Conservation (phyloP, 2,797 vertebrate genomes). For the Rhinatrema bivittatum region DNA sequence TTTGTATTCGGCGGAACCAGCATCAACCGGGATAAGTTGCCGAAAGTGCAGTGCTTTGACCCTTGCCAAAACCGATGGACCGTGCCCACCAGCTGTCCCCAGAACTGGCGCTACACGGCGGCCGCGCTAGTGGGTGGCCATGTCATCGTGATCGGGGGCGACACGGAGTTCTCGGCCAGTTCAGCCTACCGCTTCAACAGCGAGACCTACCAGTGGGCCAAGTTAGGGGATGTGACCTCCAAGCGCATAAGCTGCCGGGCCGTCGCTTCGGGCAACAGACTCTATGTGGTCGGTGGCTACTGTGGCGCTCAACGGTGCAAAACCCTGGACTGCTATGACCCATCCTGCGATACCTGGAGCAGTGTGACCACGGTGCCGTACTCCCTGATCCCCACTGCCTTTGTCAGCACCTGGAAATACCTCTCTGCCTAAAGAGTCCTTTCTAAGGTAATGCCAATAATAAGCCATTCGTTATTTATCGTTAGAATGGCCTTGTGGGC, state of each 20-base stretch:
- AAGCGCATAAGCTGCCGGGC: constrained; percentile 77
- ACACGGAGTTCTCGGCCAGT: constrained; percentile 76
- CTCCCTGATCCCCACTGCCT: constrained; percentile 77
- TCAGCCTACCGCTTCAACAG: constrained; percentile 78
- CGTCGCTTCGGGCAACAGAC: constrained; percentile 70
- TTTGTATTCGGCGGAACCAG: constrained; percentile 78
- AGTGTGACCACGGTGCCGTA: constrained; percentile 77
- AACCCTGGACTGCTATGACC: constrained; percentile 77
- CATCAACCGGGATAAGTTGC: constrained; percentile 70
- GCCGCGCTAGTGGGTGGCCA: constrained; percentile 73
- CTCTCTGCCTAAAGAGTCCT: constrained; percentile 56
- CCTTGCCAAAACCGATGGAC: constrained; percentile 74
- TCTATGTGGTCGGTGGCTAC: constrained; percentile 78
- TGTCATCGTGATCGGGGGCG: constrained; percentile 72
- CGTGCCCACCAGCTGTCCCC: constrained; percentile 67
- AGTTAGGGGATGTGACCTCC: constrained; percentile 71
- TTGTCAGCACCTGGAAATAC: constrained; percentile 83
- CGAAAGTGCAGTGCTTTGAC: constrained; percentile 78
- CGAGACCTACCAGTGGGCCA: constrained; percentile 79
- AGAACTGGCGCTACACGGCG: constrained; percentile 77
- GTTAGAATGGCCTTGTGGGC: no score
- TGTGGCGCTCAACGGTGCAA: constrained; percentile 75
- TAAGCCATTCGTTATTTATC: not conserved
- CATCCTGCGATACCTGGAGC: constrained; percentile 72
- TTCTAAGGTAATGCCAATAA: no score